Percentiles rank a stretch among this genome's conserved stretches.
These are phyloP conservation scores for Acropternis orthonyx DNA, from an alignment of 2,797 vertebrate genomes.

Conservation along the genomic window DNA sequence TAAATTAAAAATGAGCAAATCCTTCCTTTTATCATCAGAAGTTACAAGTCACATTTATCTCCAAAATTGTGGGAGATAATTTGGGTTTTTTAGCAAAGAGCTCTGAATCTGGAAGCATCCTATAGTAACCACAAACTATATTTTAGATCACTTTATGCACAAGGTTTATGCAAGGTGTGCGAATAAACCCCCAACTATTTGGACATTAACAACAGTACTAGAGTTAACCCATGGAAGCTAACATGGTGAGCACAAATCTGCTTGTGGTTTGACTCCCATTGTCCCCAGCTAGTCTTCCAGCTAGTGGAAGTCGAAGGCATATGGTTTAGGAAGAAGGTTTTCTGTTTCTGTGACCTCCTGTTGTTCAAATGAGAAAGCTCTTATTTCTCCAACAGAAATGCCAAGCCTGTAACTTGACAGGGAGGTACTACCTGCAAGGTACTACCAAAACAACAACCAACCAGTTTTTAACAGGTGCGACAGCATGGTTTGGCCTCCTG, in stretches of 20 bases:
- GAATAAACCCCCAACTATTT: neutral
- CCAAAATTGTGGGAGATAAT: neutral
- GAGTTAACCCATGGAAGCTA: neutral
- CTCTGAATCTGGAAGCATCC: neutral
- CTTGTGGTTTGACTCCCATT: neutral
- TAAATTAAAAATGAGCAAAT: neutral
- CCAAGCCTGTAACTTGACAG: neutral
- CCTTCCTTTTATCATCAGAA: neutral
- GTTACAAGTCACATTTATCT: neutral
- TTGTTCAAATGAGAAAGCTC: neutral
- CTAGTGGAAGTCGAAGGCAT: neutral
- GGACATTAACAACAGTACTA: neutral
- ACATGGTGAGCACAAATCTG: neutral
- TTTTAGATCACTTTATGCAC: neutral
- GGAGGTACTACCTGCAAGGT: neutral
- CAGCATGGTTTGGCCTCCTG: neutral
- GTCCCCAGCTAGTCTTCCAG: neutral
- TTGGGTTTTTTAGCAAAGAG: rapidly evolving
- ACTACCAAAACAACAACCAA: neutral
- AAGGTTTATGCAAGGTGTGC: neutral
- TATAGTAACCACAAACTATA: neutral
- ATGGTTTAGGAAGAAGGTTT: neutral
- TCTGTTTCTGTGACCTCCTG: neutral
- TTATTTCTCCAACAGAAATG: neutral
- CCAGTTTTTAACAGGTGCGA: neutral